These are phyloP conservation scores for Asteroscopus sphinx DNA, from an alignment of 2,888 invertebrate species.

Conservation along the genomic window DNA sequence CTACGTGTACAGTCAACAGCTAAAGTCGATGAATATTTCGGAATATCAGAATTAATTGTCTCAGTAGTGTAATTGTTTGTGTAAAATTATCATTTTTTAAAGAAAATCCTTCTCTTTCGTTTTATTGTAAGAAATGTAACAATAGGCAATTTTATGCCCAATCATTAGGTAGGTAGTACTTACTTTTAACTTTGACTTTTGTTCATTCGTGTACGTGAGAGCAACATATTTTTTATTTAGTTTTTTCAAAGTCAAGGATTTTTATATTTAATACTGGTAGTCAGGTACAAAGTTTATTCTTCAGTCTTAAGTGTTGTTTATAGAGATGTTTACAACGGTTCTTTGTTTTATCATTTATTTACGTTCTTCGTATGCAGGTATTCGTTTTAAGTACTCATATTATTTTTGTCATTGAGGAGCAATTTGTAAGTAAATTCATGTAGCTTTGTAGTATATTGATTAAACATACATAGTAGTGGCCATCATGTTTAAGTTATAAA, in stretches of 20 bases:
- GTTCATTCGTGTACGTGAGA: constrained; percentile 2
- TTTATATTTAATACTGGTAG: neutral
- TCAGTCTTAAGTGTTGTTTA: neutral
- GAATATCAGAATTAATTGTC: no score
- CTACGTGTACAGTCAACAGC: neutral
- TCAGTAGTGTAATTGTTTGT: no score
- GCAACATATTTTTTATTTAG: constrained; percentile 25
- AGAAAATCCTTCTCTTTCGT: no score
- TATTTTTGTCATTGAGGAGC: constrained; percentile 23
- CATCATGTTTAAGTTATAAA: neutral
- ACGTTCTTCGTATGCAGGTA: neutral
- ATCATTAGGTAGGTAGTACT: no score
- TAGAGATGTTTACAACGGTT: neutral
- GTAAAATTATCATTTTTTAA: no score
- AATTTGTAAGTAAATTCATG: constrained; percentile 34
- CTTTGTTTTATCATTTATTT: constrained; percentile 16
- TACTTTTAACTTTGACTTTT: no score
- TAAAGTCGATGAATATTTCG: no score
- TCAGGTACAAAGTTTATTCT: constrained; percentile 12
- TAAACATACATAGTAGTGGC: constrained; percentile 6
- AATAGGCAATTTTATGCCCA: no score
- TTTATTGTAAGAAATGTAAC: no score
- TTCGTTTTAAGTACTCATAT: constrained; percentile 22
- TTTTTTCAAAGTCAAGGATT: constrained; percentile 13
- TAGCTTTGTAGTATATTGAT: constrained; percentile 5